These are phyloP conservation scores for Drosophila mayri DNA, from an alignment of 1,140 invertebrate genomes.

Conservation along the genomic window DNA sequence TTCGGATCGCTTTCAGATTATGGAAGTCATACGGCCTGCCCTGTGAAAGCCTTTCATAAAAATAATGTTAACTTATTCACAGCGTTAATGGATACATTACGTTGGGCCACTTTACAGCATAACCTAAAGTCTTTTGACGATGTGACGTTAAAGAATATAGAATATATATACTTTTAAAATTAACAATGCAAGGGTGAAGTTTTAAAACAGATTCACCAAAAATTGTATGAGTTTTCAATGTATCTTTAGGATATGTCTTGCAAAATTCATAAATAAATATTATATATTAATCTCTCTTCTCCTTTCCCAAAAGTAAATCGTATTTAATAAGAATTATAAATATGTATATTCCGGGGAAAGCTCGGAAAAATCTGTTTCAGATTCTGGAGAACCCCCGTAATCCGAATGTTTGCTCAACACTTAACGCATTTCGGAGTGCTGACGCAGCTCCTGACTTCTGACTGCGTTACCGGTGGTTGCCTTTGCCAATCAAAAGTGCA, in stretches of 20 bases:
- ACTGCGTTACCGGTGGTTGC: conserved; percentile 24
- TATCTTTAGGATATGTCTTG: neutral
- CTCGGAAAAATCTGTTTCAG: neutral
- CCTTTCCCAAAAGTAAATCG: no score
- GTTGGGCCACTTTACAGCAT: neutral
- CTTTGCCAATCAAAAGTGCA: conserved; percentile 62
- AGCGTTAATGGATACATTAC: conserved; percentile 23
- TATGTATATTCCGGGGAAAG: neutral
- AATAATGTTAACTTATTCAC: conserved; percentile 11
- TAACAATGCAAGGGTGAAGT: neutral
- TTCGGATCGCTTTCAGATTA: conserved; percentile 28
- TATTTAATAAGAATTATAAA: neutral
- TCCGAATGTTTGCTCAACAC: conserved; percentile 47
- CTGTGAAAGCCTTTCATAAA: conserved; percentile 23
- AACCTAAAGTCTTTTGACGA: neutral
- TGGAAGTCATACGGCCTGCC: conserved; percentile 14
- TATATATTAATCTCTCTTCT: no score
- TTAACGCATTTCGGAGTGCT: conserved; percentile 48
- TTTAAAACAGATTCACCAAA: rapidly evolving
- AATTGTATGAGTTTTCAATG: neutral
- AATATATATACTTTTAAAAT: neutral
- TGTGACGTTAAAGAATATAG: neutral
- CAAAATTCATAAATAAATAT: neutral
- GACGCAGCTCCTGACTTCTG: conserved; percentile 21
- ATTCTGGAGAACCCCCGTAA: conserved; percentile 5